Percentiles rank a stretch among this genome's conserved stretches.
Conservation (phyloP, 2,888 invertebrate genomes). For the Xanthia icteritia region DNA sequence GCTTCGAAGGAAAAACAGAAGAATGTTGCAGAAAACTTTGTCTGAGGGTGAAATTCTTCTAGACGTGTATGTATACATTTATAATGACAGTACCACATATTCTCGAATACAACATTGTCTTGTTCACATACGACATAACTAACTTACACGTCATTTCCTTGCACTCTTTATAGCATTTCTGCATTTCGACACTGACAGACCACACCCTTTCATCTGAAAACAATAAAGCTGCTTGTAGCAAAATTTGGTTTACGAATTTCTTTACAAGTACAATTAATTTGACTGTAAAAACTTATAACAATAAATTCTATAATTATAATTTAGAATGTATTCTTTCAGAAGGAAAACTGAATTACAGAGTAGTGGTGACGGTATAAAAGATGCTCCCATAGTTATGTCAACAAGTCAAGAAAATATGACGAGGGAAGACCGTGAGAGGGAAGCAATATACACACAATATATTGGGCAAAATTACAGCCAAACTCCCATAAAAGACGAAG, state of each 20-base stretch:
- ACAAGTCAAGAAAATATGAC: constrained; percentile 92
- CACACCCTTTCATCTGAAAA: not conserved
- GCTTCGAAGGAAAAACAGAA: constrained; percentile 86
- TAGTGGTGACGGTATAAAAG: constrained; percentile 86
- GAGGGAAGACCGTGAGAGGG: constrained; percentile 85
- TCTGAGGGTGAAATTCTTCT: constrained; percentile 95
- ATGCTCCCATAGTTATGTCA: constrained; percentile 89
- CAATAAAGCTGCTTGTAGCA: not conserved
- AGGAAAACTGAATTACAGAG: constrained; percentile 88
- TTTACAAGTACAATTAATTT: not conserved
- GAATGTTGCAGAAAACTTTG: constrained; percentile 93
- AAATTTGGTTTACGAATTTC: not conserved
- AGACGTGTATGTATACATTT: constrained; percentile 85
- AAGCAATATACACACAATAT: constrained; percentile 86
- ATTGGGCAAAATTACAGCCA: constrained; percentile 88
- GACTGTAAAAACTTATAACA: not conserved
- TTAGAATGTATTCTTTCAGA: constrained; percentile 69
- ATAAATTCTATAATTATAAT: not conserved
- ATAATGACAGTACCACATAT: not conserved
- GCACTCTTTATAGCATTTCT: not conserved
- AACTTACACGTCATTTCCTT: not conserved
- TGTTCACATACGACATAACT: not conserved
- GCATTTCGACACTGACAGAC: not conserved
- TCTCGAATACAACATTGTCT: not conserved
- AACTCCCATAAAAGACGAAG: constrained; percentile 91